Conservation (phyloP, 2,797 vertebrate genomes). For the Artibeus lituratus region DNA sequence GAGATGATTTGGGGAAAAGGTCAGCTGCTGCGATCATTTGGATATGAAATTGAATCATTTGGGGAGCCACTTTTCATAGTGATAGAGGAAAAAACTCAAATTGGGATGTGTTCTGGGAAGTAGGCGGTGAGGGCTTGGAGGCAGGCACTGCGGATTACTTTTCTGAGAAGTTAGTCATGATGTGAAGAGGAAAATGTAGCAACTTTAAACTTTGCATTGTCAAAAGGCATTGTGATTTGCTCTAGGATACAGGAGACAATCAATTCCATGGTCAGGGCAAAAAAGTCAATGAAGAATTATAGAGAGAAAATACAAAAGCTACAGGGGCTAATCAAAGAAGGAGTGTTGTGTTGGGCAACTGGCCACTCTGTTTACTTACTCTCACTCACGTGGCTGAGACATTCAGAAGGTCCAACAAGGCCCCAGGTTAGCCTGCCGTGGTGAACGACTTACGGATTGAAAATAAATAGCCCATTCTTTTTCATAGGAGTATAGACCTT, state of each 20-base stretch:
- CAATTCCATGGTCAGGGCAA: not conserved
- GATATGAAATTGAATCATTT: not conserved
- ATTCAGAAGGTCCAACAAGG: not conserved
- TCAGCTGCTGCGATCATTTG: not conserved
- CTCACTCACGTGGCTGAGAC: not conserved
- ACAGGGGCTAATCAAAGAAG: not conserved
- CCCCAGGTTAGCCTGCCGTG: not conserved
- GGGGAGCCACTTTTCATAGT: not conserved
- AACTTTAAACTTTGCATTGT: not conserved
- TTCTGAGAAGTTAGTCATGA: constrained; percentile 12
- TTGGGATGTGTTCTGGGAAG: constrained; percentile 4
- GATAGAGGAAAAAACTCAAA: not conserved
- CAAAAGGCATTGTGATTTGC: constrained; percentile 7
- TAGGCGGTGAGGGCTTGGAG: not conserved
- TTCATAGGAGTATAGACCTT: not conserved
- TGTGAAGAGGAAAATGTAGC: not conserved
- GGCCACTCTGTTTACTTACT: not conserved
- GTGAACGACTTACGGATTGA: not conserved
- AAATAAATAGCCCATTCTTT: not conserved
- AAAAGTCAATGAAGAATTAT: not conserved
- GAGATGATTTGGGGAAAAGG: not conserved
- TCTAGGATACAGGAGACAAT: not conserved
- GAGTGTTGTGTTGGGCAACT: not conserved
- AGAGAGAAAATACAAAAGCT: not conserved
- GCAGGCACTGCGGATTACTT: not conserved